Percentiles rank a stretch among this genome's conserved stretches.
These are phyloP conservation scores for Spisula solida DNA, from an alignment of 2,888 invertebrate genomes.

Conservation along the genomic window DNA sequence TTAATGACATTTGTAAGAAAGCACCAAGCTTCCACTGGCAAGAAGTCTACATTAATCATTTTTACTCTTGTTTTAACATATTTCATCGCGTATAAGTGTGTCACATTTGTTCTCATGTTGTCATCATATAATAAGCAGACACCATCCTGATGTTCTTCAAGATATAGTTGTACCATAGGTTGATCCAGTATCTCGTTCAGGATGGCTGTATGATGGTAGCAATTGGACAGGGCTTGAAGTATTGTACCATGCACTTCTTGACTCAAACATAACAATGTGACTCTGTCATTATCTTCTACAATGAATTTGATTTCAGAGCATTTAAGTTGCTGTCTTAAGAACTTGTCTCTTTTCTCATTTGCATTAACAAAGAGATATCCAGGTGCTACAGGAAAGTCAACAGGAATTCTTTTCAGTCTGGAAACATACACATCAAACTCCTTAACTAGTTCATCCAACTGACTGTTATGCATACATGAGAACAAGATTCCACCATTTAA, in stretches of 20 bases:
- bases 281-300: not conserved
- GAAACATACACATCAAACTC: not conserved
- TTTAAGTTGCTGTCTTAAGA: not conserved
- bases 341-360: not conserved
- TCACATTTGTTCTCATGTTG: no score
- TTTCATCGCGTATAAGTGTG: no score
- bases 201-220: no score
- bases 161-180: no score
- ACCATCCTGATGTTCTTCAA: no score
- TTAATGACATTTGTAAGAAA: not conserved
- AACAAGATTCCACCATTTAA: not conserved
- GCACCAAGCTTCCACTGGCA: not conserved
- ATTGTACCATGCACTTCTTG: no score
- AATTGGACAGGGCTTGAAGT: no score
- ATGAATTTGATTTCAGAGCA: not conserved
- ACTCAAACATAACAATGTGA: not conserved
- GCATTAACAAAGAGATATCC: not conserved
- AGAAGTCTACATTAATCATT: not conserved
- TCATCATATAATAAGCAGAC: no score
- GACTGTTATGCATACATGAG: not conserved
- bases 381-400: not conserved
- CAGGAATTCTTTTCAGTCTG: not conserved
- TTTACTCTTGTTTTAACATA: no score
- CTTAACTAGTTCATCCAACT: not conserved
- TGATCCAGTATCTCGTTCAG: no score